Base-by-base conservation (phyloP, 2,113 vertebrate species). In the Xyliphius kryptos region DNA sequence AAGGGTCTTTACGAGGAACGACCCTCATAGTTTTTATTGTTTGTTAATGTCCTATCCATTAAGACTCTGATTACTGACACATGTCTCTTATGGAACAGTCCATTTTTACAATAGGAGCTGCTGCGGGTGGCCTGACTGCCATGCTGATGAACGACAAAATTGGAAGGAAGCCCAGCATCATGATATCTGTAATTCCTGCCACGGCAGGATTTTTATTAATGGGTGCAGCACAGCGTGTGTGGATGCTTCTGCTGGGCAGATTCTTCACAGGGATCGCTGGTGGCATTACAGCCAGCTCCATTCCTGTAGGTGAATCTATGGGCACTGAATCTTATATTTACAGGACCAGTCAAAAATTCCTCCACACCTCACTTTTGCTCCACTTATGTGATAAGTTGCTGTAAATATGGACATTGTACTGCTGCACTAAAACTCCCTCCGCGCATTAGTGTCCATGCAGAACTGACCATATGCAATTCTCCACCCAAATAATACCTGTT, bases 151-250 rank as follows among this genome's bases (percentile, higher is more conserved):
- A 90, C 0, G 95, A 97, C 78, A 66, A 79, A 68, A 76, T 94
- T 43, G 96, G 96, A 41, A 86, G 96, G 36, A 98, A 97, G 62
- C 66, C 91, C 40, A 94, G 90, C 87, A 94, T 98, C 81, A 95
- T 97, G 92, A 70, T 87, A 77, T 97, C 94, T 0, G 90, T 90
- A 0, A 41, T 94, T 9, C 95, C 95, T 0, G 92, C 90, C 0
- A 81, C 66, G 0, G 15, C 81, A 0, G 95, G 96, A 2, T 93
- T 91, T 36, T 77, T 89, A 1, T 68, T 97, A 64, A 82, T 97
- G 87, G 92, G 85, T 0, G 72, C 87, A 0, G 95, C 93, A 12
- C 78, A 79, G 1, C 63, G 80, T 2, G 6, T 87, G 14, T 90
- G 85, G 88, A 93, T 94, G 92, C 85, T 98, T 55, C 79, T 90